Base-by-base conservation (phyloP, 2,888 invertebrate genomes). In the Bibio marci region DNA sequence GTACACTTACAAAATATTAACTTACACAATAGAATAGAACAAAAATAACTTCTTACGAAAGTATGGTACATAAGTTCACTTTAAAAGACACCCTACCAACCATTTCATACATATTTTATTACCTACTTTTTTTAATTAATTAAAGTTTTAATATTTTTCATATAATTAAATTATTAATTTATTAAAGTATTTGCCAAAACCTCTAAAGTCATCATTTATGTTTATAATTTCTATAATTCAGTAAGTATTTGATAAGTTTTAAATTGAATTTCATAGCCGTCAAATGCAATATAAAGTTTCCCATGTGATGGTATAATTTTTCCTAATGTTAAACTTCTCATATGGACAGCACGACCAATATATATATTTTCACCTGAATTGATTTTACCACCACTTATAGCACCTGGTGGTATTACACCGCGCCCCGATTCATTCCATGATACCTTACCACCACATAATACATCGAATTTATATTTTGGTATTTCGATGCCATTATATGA, bases 401-500 rank as follows among this genome's bases (percentile, higher is more conserved):
- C 71, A 44, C 66, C 66, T 1, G 61, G 52, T 1, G 74, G 73
- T 18, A 73, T 57, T 18, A 57, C 45, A 5, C 67, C 67, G 19
- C 57, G 59, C n/a, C 51, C 50, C 2, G 57, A 48, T 2, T 50
- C 52, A 10, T 64, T 54, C 73, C 73, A 73, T 8, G 4, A 13
- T 4, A 30, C 30, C 12, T 6, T 30, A 14, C 7, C 8, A 30
- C 30, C 30, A 30, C 12, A 5, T 2, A 56, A 44, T 28, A 69
- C 66, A 48, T 70, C 69, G 45, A 61, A 73, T 17, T 56, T 52
- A 26, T 57, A 49, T 48, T 69, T 69, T 18, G 57, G 51, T 46
- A 68, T 58, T 52, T 76, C 75, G 41, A 64, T 58, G 11, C 74
- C 73, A 12, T 57, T 62, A 41, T 62, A 63, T 30, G 66, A 62